A percentile compares a stretch with the other conserved stretches of the same genome.
phyloP scores from a whole-genome alignment of 2,888 invertebrate species.

The Apantesis nais region DNA sequence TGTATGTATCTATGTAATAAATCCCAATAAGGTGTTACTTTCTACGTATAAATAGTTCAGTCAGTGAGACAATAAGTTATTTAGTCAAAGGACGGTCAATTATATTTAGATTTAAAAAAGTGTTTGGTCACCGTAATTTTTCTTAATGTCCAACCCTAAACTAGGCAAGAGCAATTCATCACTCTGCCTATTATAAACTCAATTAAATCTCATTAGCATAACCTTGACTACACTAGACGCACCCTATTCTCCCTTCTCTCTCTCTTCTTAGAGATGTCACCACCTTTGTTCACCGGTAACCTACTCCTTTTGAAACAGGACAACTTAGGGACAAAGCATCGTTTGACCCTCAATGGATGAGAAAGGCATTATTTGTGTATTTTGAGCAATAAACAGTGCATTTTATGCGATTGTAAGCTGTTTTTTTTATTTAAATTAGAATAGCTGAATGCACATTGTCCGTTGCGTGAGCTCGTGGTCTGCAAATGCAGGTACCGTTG shows the following conservation, averaged over 20 bases:
- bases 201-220: conserved; percentile 85
- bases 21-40: too few relatives aligned
- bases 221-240: conserved; percentile 63
- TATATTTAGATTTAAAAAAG: conserved; percentile 40
- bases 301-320: conserved; percentile 74
- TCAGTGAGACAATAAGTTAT: not conserved
- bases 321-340: conserved; percentile 80
- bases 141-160: conserved; percentile 57
- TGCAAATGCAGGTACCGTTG: conserved; percentile 79
- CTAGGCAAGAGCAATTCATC: conserved; percentile 65
- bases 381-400: conserved; percentile 85
- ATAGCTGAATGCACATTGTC: conserved; percentile 83
- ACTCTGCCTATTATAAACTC: conserved; percentile 82
- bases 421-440: conserved; percentile 78
- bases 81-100: conserved; percentile 31
- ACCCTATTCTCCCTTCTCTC: conserved; percentile 68
- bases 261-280: conserved; percentile 79
- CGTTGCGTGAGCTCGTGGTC: conserved; percentile 84
- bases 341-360: conserved; percentile 81
- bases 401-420: conserved; percentile 82
- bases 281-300: conserved; percentile 82
- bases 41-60: not conserved
- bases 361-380: conserved; percentile 83
- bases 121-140: conserved; percentile 74
- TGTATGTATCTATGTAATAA: not conserved